Evolutionary conservation across 1,140 invertebrate genomes (phyloP), one percentile per base, ranked within the genome.

Genomic region (Mycetomoellerius zeteki): DNA sequence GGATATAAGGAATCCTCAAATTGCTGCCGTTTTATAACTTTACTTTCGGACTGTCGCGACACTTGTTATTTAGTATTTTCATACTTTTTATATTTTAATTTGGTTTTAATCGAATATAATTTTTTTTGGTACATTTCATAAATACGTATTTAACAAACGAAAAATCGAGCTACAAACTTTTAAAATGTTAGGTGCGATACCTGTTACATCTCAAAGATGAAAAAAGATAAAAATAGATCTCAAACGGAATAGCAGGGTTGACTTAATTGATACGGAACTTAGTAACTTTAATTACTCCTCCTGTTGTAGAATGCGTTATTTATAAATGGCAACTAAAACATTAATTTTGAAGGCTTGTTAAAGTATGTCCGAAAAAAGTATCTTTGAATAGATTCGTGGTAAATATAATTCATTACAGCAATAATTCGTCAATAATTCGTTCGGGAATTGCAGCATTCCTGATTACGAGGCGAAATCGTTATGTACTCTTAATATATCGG

Each of bases 401-500:
- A 8, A 43, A 56, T 37, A 27, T 58, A 71, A 81, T 81, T 82
- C 58, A 82, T 84, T 84, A 52, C 54, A 60, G 54, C 54, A 73
- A 73, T 84, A 81, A 81, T 60, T 47, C 37, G 69, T 84, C 80
- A 73, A 84, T 82, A 84, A 75, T 58, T 52, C 19, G 2, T 82
- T 82, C 37, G 8, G 33, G 27, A 84, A 24, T 69, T 7, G 6
- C 43, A 27, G 21, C 21, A 43, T 73, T 60, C 14, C 69, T 43
- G n/a, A 30, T 24, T 54, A 69, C 14, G 65, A 84, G 58, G n/a
- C 24, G 24, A 60, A 14, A 33, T 73, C 19, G 52, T 72, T 58
- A 43, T 12, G 10, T 56, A 24, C 2, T 24, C 21, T 73, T 16
- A 27, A 33, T 58, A n/a, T 82, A 60, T 72, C 24, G 14, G 8